Percentiles rank a stretch among this genome's conserved stretches.
Conservation (phyloP, 2,797 vertebrate genomes). For the Myoxocephalus aenaeus region DNA sequence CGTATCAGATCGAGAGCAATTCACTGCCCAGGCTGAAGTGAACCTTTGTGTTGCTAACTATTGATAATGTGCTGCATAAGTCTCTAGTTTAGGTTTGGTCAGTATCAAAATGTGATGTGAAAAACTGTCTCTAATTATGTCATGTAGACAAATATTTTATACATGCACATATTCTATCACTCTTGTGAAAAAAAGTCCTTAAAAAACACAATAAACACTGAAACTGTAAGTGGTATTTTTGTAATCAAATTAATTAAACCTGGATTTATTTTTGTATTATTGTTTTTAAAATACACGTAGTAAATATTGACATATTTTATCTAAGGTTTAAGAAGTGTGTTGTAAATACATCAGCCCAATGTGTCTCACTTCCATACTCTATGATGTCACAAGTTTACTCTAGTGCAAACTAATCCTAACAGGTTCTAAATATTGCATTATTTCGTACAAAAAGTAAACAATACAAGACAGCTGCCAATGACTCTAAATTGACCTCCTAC, state of each 20-base stretch:
- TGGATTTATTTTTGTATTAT: too few relatives aligned
- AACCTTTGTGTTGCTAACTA: background rate
- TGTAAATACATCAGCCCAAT: background rate
- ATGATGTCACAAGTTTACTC: background rate
- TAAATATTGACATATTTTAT: background rate
- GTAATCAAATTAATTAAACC: background rate
- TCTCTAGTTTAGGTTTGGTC: background rate
- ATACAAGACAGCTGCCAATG: background rate
- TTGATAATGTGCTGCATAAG: background rate
- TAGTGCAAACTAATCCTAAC: background rate
- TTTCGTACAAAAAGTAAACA: slow-evolving; percentile 3
- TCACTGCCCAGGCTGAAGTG: background rate
- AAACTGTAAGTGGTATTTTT: background rate
- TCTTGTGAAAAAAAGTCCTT: background rate
- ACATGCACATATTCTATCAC: background rate
- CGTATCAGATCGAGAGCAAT: background rate
- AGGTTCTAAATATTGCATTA: background rate
- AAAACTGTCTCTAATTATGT: background rate
- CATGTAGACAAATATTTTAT: background rate
- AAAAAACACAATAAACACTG: background rate
- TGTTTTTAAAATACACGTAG: background rate
- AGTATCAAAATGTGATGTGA: background rate
- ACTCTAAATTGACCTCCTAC: background rate
- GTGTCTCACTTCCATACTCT: background rate
- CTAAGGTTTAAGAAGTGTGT: background rate